Percentiles rank a stretch among this genome's conserved stretches.
Evolutionary conservation across 2,888 invertebrate species (phyloP).

Genomic region (Aspidapion aeneum): DNA sequence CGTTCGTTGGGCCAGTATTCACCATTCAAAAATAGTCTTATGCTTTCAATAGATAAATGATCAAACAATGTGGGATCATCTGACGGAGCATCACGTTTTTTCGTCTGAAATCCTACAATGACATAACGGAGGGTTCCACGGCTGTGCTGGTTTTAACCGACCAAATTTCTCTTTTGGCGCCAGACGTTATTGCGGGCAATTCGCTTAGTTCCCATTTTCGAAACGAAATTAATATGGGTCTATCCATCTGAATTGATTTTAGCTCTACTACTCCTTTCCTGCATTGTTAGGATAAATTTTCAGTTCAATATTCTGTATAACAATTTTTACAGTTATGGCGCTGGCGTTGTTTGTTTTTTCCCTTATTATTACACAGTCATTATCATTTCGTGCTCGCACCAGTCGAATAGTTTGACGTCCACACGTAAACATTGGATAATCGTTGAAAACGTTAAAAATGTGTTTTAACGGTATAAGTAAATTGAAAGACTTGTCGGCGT

Average conservation of each 20-base stretch:
- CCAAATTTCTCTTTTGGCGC: conserved; percentile 19
- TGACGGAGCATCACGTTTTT: conserved; percentile 8
- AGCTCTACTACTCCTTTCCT: conserved; percentile 15
- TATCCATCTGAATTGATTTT: conserved; percentile 16
- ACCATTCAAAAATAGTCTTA: conserved; percentile 16
- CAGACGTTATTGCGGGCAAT: conserved; percentile 16
- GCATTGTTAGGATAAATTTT: conserved; percentile 21
- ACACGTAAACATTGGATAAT: conserved; percentile 15
- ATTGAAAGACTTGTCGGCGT: conserved; percentile 11
- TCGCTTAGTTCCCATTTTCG: conserved; percentile 25
- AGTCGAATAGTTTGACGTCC: conserved; percentile 22
- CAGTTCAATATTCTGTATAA: conserved; percentile 16
- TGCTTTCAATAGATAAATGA: conserved; percentile 9
- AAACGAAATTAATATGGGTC: conserved; percentile 20
- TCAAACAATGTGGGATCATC: conserved; percentile 18
- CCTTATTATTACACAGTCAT: neutral
- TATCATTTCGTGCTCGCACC: conserved; percentile 20
- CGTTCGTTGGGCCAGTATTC: conserved; percentile 19
- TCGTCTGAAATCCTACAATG: conserved; percentile 20
- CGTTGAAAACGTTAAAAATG: conserved; percentile 22
- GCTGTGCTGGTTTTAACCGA: conserved; percentile 17
- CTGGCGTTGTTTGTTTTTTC: conserved; percentile 12
- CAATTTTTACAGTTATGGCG: no score
- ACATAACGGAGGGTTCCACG: conserved; percentile 21
- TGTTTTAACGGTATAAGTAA: conserved; percentile 18